Percentiles rank a stretch among this genome's conserved stretches.
Conservation (phyloP, 2,113 vertebrate species). For the Dendrocopos noguchii region DNA sequence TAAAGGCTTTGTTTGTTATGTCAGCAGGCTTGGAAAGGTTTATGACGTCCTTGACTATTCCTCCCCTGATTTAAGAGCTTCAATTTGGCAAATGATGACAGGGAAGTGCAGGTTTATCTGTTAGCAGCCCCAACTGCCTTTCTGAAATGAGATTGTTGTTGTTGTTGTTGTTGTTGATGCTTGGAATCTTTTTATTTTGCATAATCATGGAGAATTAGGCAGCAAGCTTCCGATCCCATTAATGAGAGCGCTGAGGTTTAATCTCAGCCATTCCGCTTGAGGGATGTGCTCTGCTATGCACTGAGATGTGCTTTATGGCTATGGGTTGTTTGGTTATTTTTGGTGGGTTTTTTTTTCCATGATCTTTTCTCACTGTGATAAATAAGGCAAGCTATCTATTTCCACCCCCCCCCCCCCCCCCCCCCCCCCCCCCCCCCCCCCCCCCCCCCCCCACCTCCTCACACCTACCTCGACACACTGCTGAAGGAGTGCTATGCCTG, state of each 20-base stretch:
- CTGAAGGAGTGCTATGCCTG: no score
- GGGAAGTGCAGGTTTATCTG: constrained; percentile 33
- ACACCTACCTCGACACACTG: no score
- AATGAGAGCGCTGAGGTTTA: constrained; percentile 66
- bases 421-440: no score
- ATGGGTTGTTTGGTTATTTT: neutral
- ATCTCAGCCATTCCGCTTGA: constrained; percentile 55
- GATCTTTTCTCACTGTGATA: constrained; percentile 25
- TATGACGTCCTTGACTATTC: constrained; percentile 55
- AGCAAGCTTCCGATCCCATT: constrained; percentile 26
- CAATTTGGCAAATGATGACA: constrained; percentile 63
- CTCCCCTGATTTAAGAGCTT: constrained; percentile 58
- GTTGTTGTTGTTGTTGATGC: neutral
- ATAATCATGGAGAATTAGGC: constrained; percentile 55
- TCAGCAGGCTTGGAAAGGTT: constrained; percentile 59
- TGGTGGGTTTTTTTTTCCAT: neutral
- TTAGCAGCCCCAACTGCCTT: constrained; percentile 33
- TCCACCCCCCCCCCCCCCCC: no score
- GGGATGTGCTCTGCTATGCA: constrained; percentile 30
- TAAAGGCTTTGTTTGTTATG: constrained; percentile 53
- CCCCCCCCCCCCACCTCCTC: no score
- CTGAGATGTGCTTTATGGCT: constrained; percentile 27
- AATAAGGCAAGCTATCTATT: constrained; percentile 43
- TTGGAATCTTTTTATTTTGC: constrained; percentile 42
- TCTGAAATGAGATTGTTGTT: constrained; percentile 1